These are phyloP conservation scores for Nomada ruficornis DNA, from an alignment of 2,888 invertebrate genomes.

Conservation along the genomic window DNA sequence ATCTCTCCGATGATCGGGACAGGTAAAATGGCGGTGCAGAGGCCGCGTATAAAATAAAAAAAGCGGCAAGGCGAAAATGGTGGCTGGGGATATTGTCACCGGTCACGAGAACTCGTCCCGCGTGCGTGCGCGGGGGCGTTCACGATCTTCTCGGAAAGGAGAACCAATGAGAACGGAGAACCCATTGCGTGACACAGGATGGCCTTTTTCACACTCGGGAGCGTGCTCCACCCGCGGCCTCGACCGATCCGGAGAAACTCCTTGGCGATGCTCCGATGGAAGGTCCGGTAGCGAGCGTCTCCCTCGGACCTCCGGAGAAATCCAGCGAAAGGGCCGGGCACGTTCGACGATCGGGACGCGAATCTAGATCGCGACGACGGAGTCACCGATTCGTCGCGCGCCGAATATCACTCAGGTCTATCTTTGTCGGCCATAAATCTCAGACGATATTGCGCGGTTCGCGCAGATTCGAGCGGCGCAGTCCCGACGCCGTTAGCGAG, in stretches of 20 bases:
- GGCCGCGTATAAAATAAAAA: conserved; percentile 33
- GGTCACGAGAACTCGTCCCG: conserved; percentile 71
- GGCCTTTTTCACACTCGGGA: conserved; percentile 79
- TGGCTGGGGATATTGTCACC: conserved; percentile 76
- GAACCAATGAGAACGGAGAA: conserved; percentile 65
- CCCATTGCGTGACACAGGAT: conserved; percentile 72
- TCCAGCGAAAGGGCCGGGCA: conserved; percentile 40
- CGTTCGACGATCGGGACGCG: conserved; percentile 78
- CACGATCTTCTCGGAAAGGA: conserved; percentile 72
- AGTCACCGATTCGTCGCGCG: conserved; percentile 72
- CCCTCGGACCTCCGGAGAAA: too few relatives aligned
- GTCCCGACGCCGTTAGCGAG: conserved; percentile 75
- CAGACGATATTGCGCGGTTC: conserved; percentile 77
- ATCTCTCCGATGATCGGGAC: conserved; percentile 54
- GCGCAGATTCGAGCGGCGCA: conserved; percentile 68
- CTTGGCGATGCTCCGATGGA: background rate
- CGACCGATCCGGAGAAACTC: conserved; percentile 6
- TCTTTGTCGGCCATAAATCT: conserved; percentile 78
- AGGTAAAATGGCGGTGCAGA: conserved; percentile 55
- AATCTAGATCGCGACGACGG: conserved; percentile 65
- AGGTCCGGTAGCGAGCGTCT: too few relatives aligned
- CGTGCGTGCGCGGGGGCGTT: conserved; percentile 81
- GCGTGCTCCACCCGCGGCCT: conserved; percentile 66
- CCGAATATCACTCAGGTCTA: conserved; percentile 75
- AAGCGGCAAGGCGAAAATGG: conserved; percentile 64